Evolutionary conservation across 2,888 invertebrate species (phyloP), one percentile per base, ranked within the genome.

Genomic region (Eutolmus rufibarbis): DNA sequence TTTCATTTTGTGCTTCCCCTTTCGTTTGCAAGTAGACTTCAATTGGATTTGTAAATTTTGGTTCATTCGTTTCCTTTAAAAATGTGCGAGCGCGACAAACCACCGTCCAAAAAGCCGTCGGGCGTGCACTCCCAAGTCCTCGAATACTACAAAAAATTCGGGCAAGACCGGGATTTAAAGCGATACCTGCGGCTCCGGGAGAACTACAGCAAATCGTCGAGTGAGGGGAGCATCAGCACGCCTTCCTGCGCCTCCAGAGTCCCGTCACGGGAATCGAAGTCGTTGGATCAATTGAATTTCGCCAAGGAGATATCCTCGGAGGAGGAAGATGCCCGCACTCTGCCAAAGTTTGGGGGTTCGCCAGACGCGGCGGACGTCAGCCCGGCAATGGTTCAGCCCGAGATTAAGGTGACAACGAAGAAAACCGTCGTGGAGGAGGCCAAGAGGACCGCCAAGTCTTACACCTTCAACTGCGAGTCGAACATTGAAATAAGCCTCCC

Each of bases 71-170:
- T 23, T 66, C 8, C 5, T 28, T 23, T 28, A 14, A 34, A 40
- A 28, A 85, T 85, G 85, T 28, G 46, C 23, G 85, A 74, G 0
- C 43, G 28, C 1, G 28, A n/a, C 28, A 85, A 23, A 14, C 37
- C 34, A 37, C 57, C 16, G 0, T 40, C 34, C 66, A 57, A 14
- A 9, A 84, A 84, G 14, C 14, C 66, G 0, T 34, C 90, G 0
- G 90, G 90, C 4, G 89, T 90, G 9, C 89, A 89, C 79, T 89
- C 89, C 1, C 90, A 90, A 89, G 93, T 94, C 89, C 91, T 95
- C 90, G 95, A 96, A 90, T 96, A 96, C 91, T 96, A 95, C 90
- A 93, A 94, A 90, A 95, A 95, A 90, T 95, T 95, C 92, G 95
- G 95, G 1, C 94, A 94, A 89, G 95, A 94, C 90, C 92, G 95